Evolutionary conservation across 1,140 invertebrate genomes (phyloP), one percentile per base, ranked within the genome.

Genomic region (Calycopis cecrops): DNA sequence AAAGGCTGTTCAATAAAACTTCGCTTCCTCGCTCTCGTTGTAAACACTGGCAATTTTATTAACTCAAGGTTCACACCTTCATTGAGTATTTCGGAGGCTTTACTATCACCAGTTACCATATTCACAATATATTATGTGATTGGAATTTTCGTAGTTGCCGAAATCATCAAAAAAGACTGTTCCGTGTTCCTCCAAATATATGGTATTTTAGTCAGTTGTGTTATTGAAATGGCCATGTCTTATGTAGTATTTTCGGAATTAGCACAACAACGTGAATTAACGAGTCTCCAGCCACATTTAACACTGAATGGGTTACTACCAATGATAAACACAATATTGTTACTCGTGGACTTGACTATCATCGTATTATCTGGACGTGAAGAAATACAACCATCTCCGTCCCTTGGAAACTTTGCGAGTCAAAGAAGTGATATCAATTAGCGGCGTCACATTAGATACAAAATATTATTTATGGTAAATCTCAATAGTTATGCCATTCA

Each of bases 111-210:
- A 9, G 48, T 69, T 12, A 52, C 75, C 35, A 60, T 85, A 16
- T 72, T 81, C 21, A 69, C 70, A 1, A 76, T 69, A 7, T 79
- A 71, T 21, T 65, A 76, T 49, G 73, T 79, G 40, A 57, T 76
- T 34, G 62, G 66, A 10, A 64, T 59, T 44, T 71, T 76, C 34
- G 52, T 75, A 0, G 50, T 81, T 52, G 72, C 68, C 34, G 53
- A 56, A 1, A 9, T 69, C 18, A 33, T 44, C 8, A 53, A 60
- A 18, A 53, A 62, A 33, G 52, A 57, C 21, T 55, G 69, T 1
- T 77, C 79, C 35, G 52, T 44, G 51, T 79, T 82, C 55, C 38
- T 79, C 9, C 73, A 78, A 58, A 65, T 72, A 17, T 85, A 81
- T 59, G 68, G 60, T 10, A 44, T 79, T 4, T 34, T 81, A 10